These are phyloP conservation scores for Girardia tigrina DNA, from an alignment of 2,888 invertebrate genomes.

Conservation along the genomic window DNA sequence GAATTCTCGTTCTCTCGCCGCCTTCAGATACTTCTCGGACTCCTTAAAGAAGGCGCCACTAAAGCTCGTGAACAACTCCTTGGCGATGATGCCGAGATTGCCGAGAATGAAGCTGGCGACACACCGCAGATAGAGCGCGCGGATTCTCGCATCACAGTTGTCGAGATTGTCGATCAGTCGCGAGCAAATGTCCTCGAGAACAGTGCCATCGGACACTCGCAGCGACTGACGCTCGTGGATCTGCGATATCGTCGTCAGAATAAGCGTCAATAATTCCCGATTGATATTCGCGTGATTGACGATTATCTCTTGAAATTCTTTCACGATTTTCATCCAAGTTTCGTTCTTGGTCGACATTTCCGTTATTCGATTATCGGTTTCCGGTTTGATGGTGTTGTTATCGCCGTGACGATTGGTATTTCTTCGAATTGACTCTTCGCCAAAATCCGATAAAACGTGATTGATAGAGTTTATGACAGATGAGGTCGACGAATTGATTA, in stretches of 20 bases:
- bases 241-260: not conserved
- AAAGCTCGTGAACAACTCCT: not conserved
- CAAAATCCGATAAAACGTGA: not conserved
- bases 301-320: not conserved
- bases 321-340: not conserved
- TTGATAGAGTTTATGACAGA: not conserved
- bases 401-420: no score
- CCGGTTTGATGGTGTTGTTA: not conserved
- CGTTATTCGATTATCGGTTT: not conserved
- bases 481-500: not conserved
- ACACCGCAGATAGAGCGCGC: not conserved
- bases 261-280: not conserved
- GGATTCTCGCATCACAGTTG: not conserved
- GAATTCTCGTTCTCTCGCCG: no score
- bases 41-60: slow-evolving; percentile 3
- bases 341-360: not conserved
- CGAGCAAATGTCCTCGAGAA: not conserved
- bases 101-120: not conserved
- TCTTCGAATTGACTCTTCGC: not conserved
- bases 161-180: not conserved
- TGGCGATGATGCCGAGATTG: not conserved
- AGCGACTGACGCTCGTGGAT: not conserved
- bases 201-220: not conserved
- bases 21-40: not conserved
- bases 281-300: not conserved